phyloP scores from a whole-genome alignment of 2,797 vertebrate species.

The Loris lydekkerianus region DNA sequence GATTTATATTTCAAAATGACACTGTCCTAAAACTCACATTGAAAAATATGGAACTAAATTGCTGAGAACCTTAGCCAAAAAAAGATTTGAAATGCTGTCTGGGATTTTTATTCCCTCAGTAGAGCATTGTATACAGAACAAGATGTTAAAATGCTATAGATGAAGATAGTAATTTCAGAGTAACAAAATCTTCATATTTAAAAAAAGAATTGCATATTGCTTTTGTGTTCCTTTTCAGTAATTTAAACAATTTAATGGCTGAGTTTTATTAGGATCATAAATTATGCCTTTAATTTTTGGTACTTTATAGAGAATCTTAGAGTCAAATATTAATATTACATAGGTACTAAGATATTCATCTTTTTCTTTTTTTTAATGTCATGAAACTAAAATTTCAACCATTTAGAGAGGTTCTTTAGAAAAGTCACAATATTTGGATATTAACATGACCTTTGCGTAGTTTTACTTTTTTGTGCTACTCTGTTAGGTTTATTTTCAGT shows the following conservation, averaged over 20 bases:
- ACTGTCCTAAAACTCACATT: slow-evolving; percentile 75
- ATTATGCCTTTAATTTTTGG: neutral
- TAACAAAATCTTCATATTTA: neutral
- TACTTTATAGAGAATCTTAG: neutral
- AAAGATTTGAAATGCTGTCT: slow-evolving; percentile 16
- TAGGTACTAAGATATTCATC: neutral
- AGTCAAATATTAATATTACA: neutral
- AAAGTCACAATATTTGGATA: neutral
- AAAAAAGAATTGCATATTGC: neutral
- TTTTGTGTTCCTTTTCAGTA: neutral
- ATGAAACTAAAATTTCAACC: neutral
- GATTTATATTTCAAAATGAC: slow-evolving; percentile 83
- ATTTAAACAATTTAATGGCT: neutral
- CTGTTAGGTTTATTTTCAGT: neutral
- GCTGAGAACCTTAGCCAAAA: slow-evolving; percentile 30
- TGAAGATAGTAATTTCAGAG: neutral
- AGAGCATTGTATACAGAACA: neutral
- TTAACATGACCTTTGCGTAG: neutral
- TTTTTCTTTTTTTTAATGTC: neutral
- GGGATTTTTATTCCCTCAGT: neutral
- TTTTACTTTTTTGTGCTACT: neutral
- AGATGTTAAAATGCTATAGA: neutral
- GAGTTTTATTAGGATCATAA: neutral
- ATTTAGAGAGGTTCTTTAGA: neutral
- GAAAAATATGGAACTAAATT: slow-evolving; percentile 65